Evolutionary conservation across 2,797 vertebrate species (phyloP), one percentile per base, ranked within the genome.

Genomic region (Perodicticus potto): DNA sequence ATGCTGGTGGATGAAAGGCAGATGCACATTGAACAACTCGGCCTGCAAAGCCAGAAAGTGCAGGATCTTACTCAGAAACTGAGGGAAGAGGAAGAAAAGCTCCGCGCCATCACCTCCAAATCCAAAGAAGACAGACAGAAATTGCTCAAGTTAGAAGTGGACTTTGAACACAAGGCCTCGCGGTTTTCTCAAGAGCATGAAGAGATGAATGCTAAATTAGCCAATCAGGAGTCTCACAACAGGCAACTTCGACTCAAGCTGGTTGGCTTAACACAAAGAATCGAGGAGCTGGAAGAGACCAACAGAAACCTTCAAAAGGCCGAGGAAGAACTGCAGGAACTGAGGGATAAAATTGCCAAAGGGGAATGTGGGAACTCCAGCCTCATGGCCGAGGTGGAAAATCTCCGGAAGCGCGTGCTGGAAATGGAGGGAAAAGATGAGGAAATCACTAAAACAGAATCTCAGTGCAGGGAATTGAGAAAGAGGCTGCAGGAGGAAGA

Each of bases 341-440:
- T 99, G 55, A 98, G 99, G 97, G 99, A 99, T 78, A 99, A 99
- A 98, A 99, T 99, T 97, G 99, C 99, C 6, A 99, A 98, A 96
- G 99, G 99, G 27, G 99, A 99, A 98, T 99, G 99, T 11, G 99
- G 99, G 29, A 99, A 99, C 95, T 99, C 99, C 16, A 99, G 99
- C 77, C 98, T 99, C 53, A 99, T 99, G 99, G 98, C 99, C 0
- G 99, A 99, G 98, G 98, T 99, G 93, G 99, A 99, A 98, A 99
- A 98, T 81, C 99, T 99, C 40, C 98, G 99, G 43, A 99, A 99
- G 96, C 99, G 99, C 0, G 99, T 99, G 34, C 98, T 99, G 89
- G 99, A 99, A 98, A 99, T 99, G 99, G 99, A 99, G 96, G 99
- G 99, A 3, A 99, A 99, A 91, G 99, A 99, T 17, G 99, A 99